A percentile compares a stretch with the other conserved stretches of the same genome.
Evolutionary conservation across 2,113 vertebrate genomes (phyloP).

Genomic region (Erythrocercus mccallii): DNA sequence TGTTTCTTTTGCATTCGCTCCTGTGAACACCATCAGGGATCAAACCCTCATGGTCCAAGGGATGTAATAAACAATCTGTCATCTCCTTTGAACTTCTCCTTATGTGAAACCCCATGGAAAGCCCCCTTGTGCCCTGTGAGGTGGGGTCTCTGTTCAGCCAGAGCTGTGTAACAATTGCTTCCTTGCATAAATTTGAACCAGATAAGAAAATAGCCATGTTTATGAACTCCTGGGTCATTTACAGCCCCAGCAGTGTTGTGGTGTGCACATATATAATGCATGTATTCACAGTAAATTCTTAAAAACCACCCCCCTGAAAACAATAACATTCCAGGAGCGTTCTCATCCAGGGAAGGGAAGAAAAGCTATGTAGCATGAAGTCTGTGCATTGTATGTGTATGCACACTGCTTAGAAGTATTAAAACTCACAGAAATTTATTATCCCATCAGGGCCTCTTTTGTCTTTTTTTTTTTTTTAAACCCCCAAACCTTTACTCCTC

Average conservation of each 20-base stretch:
- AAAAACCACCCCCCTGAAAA: not conserved
- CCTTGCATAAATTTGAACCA: slow-evolving; percentile 5
- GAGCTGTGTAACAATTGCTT: not conserved
- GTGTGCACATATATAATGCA: not conserved
- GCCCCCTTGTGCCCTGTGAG: not conserved
- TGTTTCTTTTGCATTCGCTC: not conserved
- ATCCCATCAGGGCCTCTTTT: not conserved
- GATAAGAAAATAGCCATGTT: slow-evolving; percentile 20
- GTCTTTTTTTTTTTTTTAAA: not conserved
- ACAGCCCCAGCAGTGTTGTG: not conserved
- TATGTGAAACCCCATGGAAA: not conserved
- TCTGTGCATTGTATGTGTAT: not conserved
- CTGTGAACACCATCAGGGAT: not conserved
- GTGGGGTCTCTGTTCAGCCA: not conserved
- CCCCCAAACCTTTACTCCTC: not conserved
- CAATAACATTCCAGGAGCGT: slow-evolving; percentile 28
- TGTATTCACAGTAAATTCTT: slow-evolving; percentile 35
- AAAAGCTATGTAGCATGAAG: not conserved
- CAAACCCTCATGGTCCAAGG: not conserved
- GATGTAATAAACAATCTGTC: not conserved
- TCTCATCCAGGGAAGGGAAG: slow-evolving; percentile 9
- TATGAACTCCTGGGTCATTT: slow-evolving; percentile 28
- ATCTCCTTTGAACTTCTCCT: not conserved
- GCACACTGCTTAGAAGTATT: not conserved
- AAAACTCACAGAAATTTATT: not conserved